phyloP scores from a whole-genome alignment of 2,113 vertebrate genomes.

The Emydocephalus ijimae region DNA sequence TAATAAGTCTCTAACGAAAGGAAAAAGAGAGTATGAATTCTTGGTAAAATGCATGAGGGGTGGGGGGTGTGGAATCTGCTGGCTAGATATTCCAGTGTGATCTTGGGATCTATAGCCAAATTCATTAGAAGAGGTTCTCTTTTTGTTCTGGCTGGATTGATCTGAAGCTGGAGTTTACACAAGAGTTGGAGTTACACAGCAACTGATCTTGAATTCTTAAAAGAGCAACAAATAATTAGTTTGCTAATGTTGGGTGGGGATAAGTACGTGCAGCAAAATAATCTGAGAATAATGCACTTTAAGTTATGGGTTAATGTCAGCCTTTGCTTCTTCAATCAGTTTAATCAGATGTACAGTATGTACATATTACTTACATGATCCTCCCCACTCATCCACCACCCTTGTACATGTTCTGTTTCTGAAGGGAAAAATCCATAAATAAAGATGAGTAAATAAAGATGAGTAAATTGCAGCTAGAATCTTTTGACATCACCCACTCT shows the following conservation, averaged over 20 bases:
- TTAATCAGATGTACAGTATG: neutral
- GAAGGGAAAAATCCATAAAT: neutral
- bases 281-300: neutral
- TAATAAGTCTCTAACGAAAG: neutral
- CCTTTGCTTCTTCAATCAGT: neutral
- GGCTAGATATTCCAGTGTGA: neutral
- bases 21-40: neutral
- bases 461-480: neutral
- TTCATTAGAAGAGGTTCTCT: neutral
- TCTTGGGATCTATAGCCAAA: neutral
- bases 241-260: neutral
- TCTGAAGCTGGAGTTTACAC: neutral
- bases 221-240: neutral
- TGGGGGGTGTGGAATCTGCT: neutral
- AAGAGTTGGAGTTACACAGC: neutral
- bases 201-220: neutral
- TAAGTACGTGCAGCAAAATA: neutral
- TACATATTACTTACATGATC: neutral
- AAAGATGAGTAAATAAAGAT: neutral
- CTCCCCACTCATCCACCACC: neutral
- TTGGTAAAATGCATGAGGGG: neutral
- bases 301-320: neutral
- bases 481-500: neutral
- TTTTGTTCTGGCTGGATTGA: neutral
- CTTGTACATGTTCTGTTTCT: neutral